phyloP scores from a whole-genome alignment of 1,140 invertebrate species.

The Metopolophium dirhodum region DNA sequence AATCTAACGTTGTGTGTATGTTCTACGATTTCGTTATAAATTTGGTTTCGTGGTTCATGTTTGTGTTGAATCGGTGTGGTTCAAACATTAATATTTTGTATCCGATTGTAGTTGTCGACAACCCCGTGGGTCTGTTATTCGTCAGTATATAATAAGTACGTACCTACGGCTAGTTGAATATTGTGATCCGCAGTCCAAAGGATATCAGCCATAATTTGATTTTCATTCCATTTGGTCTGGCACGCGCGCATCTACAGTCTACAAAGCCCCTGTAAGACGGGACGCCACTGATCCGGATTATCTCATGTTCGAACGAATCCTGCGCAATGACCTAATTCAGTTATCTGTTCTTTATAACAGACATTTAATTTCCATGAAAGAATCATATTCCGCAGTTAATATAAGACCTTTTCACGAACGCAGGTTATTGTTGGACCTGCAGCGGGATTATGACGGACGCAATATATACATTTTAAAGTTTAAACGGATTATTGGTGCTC shows the following conservation, averaged over 20 bases:
- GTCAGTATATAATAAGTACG: neutral
- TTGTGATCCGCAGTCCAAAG: neutral
- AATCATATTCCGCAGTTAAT: neutral
- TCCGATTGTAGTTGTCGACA: neutral
- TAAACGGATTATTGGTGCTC: neutral
- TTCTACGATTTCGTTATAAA: neutral
- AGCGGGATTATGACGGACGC: neutral
- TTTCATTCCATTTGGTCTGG: slow-evolving; percentile 5
- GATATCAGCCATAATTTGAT: slow-evolving; percentile 15
- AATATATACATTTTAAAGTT: neutral
- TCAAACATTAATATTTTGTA: neutral
- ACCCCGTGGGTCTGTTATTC: neutral
- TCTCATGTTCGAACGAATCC: slow-evolving; percentile 38
- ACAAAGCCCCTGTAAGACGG: neutral
- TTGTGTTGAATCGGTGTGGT: neutral
- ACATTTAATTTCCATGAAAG: slow-evolving; percentile 14
- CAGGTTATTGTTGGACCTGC: neutral
- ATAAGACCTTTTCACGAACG: neutral
- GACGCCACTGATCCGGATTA: slow-evolving; percentile 40
- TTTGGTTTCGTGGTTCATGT: neutral
- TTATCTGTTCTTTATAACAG: slow-evolving; percentile 8
- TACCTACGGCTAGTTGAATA: neutral
- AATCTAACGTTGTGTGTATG: neutral
- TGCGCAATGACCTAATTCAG: slow-evolving; percentile 41
- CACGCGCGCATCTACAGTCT: neutral